Evolutionary conservation across 2,888 invertebrate genomes (phyloP).

Genomic region (Tridacna gigas): DNA sequence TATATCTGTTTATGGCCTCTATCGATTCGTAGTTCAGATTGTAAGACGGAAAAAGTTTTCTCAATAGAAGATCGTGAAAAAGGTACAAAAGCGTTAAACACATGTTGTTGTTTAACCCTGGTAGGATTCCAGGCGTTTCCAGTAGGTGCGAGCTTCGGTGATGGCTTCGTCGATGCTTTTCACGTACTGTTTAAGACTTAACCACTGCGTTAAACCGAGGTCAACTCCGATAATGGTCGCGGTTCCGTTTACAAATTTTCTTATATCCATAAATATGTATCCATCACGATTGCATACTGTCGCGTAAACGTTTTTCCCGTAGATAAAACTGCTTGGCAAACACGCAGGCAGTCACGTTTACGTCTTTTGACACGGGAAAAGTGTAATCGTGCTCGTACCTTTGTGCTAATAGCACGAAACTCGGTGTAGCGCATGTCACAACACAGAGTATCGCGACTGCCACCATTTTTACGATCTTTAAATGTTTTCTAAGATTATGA

Average conservation of each 20-base stretch:
- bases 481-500: not conserved
- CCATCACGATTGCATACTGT: conserved; percentile 30
- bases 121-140: not conserved
- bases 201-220: conserved; percentile 26
- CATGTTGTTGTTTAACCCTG: not conserved
- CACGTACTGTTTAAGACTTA: conserved; percentile 17
- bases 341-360: conserved; percentile 4
- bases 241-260: conserved; percentile 32
- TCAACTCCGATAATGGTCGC: conserved; percentile 27
- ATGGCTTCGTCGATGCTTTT: conserved; percentile 26
- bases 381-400: not conserved
- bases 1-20: not conserved
- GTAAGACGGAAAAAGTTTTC: too few species aligned
- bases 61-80: too few species aligned
- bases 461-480: not conserved
- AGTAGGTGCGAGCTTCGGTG: conserved; percentile 29
- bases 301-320: conserved; percentile 4
- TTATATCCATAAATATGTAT: conserved; percentile 32
- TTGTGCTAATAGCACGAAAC: not conserved
- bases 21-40: not conserved
- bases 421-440: not conserved
- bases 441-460: not conserved
- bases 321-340: conserved; percentile 29
- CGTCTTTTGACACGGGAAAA: not conserved
- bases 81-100: not conserved